Percentiles rank a stretch among this genome's conserved stretches.
phyloP scores from a whole-genome alignment of 1,140 invertebrate genomes.

The Brachionus asplanchnoidis region DNA sequence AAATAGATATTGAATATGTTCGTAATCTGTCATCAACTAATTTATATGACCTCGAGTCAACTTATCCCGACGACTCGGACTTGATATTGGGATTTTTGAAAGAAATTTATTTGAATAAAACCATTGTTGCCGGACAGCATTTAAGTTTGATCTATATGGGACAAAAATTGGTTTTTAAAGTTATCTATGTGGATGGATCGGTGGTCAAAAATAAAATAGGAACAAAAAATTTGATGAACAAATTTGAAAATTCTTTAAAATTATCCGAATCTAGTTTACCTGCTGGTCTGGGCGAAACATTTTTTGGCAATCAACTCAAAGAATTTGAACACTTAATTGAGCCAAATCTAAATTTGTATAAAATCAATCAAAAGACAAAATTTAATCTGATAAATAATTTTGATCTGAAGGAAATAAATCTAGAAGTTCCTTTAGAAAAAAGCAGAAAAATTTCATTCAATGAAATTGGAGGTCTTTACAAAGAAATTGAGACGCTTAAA shows the following conservation, averaged over 20 bases:
- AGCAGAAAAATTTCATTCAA: neutral
- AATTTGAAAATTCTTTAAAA: neutral
- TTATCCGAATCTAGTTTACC: neutral
- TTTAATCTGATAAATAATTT: slow-evolving; percentile 11
- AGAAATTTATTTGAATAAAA: slow-evolving; percentile 23
- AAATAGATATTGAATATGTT: slow-evolving; percentile 36
- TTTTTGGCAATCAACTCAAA: neutral
- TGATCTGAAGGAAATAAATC: neutral
- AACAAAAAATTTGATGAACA: neutral
- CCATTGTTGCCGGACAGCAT: neutral
- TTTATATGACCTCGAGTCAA: neutral
- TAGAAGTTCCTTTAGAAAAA: neutral
- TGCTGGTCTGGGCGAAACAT: neutral
- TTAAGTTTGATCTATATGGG: slow-evolving; percentile 15
- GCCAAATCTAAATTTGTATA: neutral
- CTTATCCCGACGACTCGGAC: neutral
- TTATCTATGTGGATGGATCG: neutral
- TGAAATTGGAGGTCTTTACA: slow-evolving; percentile 30
- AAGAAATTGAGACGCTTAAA: slow-evolving; percentile 28
- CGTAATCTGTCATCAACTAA: slow-evolving; percentile 6
- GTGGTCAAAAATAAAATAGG: neutral
- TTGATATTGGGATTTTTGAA: slow-evolving; percentile 4
- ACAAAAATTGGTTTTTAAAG: slow-evolving; percentile 25
- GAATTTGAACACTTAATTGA: neutral
- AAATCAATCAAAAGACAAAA: slow-evolving; percentile 8